Percentiles rank a stretch among this genome's conserved stretches.
phyloP scores from a whole-genome alignment of 1,140 invertebrate genomes.

The Drosophila nikananu region DNA sequence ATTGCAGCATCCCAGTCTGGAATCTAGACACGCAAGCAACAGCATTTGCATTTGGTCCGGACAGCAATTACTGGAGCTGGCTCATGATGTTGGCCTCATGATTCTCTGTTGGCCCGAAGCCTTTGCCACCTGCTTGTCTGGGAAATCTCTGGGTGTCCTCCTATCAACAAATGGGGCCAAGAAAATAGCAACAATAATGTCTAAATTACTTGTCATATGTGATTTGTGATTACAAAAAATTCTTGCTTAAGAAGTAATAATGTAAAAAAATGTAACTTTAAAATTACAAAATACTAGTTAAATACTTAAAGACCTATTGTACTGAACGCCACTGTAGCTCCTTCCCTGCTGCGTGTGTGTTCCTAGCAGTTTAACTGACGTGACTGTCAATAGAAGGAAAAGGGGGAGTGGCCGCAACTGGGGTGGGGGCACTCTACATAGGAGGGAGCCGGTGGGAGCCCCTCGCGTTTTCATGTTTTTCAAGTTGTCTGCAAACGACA shows the following conservation, averaged over 20 bases:
- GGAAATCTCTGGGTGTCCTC: conserved; percentile 58
- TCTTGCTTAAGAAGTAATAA: neutral
- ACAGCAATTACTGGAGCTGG: conserved; percentile 74
- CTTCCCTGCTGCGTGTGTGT: conserved; percentile 69
- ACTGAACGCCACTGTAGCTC: neutral
- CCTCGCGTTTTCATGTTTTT: conserved; percentile 50
- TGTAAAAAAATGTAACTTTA: neutral
- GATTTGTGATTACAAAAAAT: too few species aligned
- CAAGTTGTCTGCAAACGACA: conserved; percentile 75
- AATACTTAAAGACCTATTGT: neutral
- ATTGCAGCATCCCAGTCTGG: conserved; percentile 39
- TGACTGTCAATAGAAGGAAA: conserved; percentile 68
- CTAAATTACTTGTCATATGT: neutral
- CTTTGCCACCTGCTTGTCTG: conserved; percentile 81
- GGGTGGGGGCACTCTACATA: conserved; percentile 17
- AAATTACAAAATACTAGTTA: neutral
- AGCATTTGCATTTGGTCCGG: conserved; percentile 71
- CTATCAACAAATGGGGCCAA: conserved; percentile 8
- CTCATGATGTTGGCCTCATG: conserved; percentile 65
- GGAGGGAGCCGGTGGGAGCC: conserved; percentile 7
- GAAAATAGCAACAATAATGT: conserved; percentile 2
- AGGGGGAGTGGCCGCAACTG: neutral
- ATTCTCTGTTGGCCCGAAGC: conserved; percentile 57
- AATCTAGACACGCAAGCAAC: conserved; percentile 52
- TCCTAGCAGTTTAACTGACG: conserved; percentile 76